Evolutionary conservation across 2,888 invertebrate species (phyloP).

Genomic region (Limnephilus rhombicus): DNA sequence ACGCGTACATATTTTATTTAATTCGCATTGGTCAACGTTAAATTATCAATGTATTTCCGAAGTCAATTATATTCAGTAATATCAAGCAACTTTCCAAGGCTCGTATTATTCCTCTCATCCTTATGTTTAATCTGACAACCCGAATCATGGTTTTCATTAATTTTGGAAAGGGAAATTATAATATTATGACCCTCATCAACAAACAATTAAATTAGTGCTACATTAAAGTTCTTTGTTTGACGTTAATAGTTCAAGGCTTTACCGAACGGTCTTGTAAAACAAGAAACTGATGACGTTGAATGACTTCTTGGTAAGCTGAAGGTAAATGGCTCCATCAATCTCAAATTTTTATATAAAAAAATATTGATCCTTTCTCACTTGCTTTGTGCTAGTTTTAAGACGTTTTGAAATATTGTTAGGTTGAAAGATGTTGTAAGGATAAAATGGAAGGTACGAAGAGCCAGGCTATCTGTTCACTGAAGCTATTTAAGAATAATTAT

Average conservation of each 20-base stretch:
- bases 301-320: background rate
- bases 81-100: background rate
- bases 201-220: background rate
- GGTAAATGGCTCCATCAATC: background rate
- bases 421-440: too few relatives aligned
- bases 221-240: background rate
- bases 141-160: background rate
- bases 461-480: too few relatives aligned
- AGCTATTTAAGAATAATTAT: too few relatives aligned
- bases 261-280: background rate
- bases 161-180: background rate
- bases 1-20: background rate
- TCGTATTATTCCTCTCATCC: background rate
- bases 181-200: constrained; percentile 9
- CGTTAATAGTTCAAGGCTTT: background rate
- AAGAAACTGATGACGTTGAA: background rate
- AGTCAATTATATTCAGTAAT: background rate
- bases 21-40: background rate
- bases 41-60: background rate
- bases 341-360: background rate
- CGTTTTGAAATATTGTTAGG: too few relatives aligned
- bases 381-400: too few relatives aligned
- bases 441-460: too few relatives aligned
- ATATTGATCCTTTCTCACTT: too few relatives aligned
- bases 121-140: background rate